These are phyloP conservation scores for Dorcus parallelipipedus DNA, from an alignment of 2,888 invertebrate species.

Conservation along the genomic window DNA sequence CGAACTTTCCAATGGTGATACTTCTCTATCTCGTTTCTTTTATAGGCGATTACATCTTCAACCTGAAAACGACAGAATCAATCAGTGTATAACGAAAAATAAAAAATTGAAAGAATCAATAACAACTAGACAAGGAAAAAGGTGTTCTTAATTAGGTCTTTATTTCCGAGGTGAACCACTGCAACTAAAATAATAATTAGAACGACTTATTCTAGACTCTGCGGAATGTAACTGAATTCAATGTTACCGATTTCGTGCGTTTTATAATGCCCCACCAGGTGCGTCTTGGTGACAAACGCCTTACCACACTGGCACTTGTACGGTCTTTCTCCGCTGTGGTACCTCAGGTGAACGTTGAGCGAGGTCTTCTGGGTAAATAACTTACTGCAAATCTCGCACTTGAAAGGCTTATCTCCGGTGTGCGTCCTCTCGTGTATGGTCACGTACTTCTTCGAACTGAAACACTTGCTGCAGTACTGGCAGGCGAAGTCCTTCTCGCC, in stretches of 20 bases:
- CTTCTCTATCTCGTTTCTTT: no score
- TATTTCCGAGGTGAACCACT: no score
- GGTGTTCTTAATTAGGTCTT: no score
- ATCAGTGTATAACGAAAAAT: no score
- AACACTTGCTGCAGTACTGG: slow-evolving; percentile 26
- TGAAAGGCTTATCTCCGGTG: slow-evolving; percentile 35
- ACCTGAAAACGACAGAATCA: no score
- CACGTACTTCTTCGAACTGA: slow-evolving; percentile 31
- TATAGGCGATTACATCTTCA: no score
- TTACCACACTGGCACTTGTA: slow-evolving; percentile 44
- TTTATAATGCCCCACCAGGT: slow-evolving; percentile 26
- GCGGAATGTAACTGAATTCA: slow-evolving; percentile 1
- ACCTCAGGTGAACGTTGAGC: slow-evolving; percentile 37
- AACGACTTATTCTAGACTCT: neutral
- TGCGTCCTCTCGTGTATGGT: slow-evolving; percentile 34
- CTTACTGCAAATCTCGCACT: slow-evolving; percentile 33
- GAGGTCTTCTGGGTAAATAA: slow-evolving; percentile 38
- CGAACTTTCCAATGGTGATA: no score
- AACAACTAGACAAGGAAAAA: no score
- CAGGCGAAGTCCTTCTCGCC: slow-evolving; percentile 33
- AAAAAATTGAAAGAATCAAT: no score
- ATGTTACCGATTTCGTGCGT: slow-evolving; percentile 6
- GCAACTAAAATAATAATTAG: no score
- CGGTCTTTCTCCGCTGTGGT: slow-evolving; percentile 35
- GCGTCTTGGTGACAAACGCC: slow-evolving; percentile 26